A percentile compares a stretch with the other conserved stretches of the same genome.
Evolutionary conservation across 2,888 invertebrate species (phyloP).

Genomic region (Dasysyrphus albostriatus): DNA sequence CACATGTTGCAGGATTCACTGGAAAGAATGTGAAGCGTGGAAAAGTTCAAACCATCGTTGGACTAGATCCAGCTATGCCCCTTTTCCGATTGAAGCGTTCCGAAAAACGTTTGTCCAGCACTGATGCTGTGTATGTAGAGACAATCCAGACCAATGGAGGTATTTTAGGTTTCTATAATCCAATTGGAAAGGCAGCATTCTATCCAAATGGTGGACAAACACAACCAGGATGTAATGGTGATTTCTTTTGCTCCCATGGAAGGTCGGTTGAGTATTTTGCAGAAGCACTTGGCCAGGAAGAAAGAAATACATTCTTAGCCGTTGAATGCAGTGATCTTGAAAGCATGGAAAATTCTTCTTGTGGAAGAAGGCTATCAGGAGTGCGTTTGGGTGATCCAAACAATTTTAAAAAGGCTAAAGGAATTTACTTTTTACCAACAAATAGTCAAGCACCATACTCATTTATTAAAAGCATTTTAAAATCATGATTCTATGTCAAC

Average conservation of each 20-base stretch:
- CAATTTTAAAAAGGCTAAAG: slow-evolving; percentile 22
- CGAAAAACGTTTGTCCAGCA: slow-evolving; percentile 74
- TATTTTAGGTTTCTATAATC: slow-evolving; percentile 77
- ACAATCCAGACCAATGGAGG: slow-evolving; percentile 79
- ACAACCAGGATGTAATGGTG: slow-evolving; percentile 83
- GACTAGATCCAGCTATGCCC: slow-evolving; percentile 78
- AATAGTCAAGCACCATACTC: slow-evolving; percentile 32
- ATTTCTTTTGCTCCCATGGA: slow-evolving; percentile 80
- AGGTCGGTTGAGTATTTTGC: slow-evolving; percentile 81
- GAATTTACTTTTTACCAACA: slow-evolving; percentile 36
- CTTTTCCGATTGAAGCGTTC: slow-evolving; percentile 77
- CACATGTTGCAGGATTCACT: slow-evolving; percentile 86
- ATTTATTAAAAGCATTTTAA: not conserved
- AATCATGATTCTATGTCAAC: not conserved
- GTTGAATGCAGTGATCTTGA: slow-evolving; percentile 41
- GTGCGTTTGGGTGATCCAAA: slow-evolving; percentile 51
- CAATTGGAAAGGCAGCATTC: slow-evolving; percentile 83
- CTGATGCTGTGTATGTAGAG: slow-evolving; percentile 79
- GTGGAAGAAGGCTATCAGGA: not conserved
- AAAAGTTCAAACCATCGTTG: slow-evolving; percentile 85
- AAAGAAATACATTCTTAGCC: slow-evolving; percentile 30
- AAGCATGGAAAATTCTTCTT: slow-evolving; percentile 18
- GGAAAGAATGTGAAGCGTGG: slow-evolving; percentile 85
- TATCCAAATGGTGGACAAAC: slow-evolving; percentile 85
- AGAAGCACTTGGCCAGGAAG: slow-evolving; percentile 79